phyloP scores from a whole-genome alignment of 64 coral and sea anemone genomes.

The Trachythela sp. region DNA sequence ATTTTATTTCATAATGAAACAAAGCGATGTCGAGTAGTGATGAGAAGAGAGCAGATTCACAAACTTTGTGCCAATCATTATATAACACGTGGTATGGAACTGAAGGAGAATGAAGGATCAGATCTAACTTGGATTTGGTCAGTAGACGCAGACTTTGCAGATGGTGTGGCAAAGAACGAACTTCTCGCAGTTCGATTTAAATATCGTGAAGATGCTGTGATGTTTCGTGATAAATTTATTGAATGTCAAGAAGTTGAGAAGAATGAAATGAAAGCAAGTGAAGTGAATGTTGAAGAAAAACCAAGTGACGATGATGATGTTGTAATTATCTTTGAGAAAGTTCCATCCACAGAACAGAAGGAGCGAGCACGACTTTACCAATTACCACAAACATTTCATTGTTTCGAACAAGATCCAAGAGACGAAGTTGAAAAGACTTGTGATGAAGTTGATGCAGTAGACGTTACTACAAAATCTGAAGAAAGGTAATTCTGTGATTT shows the following conservation, averaged over 20 bases:
- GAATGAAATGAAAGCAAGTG: not conserved
- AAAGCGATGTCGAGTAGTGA: slow-evolving; percentile 54
- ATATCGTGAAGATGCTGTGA: slow-evolving; percentile 19
- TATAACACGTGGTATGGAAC: slow-evolving; percentile 60
- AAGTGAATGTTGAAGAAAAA: not conserved
- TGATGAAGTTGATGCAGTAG: not conserved
- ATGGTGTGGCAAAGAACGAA: slow-evolving; percentile 49
- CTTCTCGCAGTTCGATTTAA: slow-evolving; percentile 67
- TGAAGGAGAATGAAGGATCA: slow-evolving; percentile 49
- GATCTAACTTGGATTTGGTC: slow-evolving; percentile 77
- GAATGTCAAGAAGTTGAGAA: slow-evolving; percentile 30
- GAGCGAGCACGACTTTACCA: not conserved
- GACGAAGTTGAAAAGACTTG: not conserved
- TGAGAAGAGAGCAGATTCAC: slow-evolving; percentile 74
- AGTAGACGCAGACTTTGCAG: slow-evolving; percentile 64
- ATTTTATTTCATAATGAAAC: slow-evolving; percentile 43
- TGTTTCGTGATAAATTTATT: slow-evolving; percentile 58
- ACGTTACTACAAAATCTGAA: not conserved
- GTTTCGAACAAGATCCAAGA: not conserved
- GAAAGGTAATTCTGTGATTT: not conserved
- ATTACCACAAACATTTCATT: not conserved
- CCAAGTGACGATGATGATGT: slow-evolving; percentile 9
- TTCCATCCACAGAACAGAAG: not conserved
- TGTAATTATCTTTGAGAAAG: not conserved
- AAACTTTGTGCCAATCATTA: slow-evolving; percentile 77